Base-by-base conservation (phyloP, 2,797 vertebrate genomes). In the Ptychobarbus kaznakovi region DNA sequence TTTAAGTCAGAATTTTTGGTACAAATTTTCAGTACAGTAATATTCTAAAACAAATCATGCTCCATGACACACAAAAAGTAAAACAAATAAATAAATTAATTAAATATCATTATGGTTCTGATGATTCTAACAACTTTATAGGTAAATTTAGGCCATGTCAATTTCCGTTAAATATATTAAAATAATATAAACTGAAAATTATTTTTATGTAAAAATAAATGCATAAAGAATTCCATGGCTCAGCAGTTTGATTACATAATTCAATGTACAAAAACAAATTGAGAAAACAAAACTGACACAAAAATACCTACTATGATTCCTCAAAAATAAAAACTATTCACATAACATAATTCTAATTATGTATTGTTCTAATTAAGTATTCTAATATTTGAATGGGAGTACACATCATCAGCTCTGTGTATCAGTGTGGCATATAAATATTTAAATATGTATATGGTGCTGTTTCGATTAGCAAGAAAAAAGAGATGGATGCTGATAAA, bases 401-500 rank as follows among this genome's bases (percentile, higher is more conserved):
- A 6, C 18, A 53, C 49, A 53, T 53, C 6, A 53, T 53, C 51
- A 20, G 51, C 6, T 53, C 18, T 53, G 18, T 53, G 18, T 53
- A 53, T 53, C 51, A 20, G 18, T 8, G 6, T 53, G 51, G 7
- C 18, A 20, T 53, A 51, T 51, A 53, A 7, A 53, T 6, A 53
- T 20, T 53, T 20, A 20, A 53, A 53, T 53, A 53, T 53, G 8
- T 53, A 18, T 53, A 20, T 20, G 18, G 51, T 53, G 51, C 18
- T 53, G 51, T 53, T 7, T 53, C 51, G 18, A 53, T 20, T 20
- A 6, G 51, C 16, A 18, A 20, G 2, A 53, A 53, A 53, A 53
- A 53, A 32, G n/a, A 93, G 94, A 80, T 84, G 94, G 88, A 61
- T 87, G 93, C 93, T 95, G 94, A 95, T 96, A 95, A 95, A 95